Conservation (phyloP, 2,888 invertebrate species). For the Smittia aterrima region DNA sequence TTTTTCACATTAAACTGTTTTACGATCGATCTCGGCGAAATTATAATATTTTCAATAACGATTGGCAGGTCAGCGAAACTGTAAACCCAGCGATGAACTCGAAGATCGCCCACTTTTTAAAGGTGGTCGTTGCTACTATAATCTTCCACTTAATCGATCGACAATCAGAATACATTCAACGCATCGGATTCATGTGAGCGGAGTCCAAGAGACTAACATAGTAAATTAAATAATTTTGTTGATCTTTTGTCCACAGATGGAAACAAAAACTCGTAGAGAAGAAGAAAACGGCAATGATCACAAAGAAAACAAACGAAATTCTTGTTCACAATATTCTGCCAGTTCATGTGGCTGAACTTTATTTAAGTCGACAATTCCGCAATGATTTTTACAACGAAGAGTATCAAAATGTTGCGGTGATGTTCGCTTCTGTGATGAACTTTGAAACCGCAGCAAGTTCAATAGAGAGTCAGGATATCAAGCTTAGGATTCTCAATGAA, state of each 20-base stretch:
- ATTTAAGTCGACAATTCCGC: slow-evolving; percentile 66
- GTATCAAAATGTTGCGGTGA: slow-evolving; percentile 86
- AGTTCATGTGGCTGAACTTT: slow-evolving; percentile 82
- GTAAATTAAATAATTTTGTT: slow-evolving; percentile 29
- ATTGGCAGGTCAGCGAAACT: slow-evolving; percentile 62
- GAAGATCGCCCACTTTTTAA: slow-evolving; percentile 69
- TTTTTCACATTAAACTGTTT: too few species aligned
- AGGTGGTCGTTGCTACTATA: slow-evolving; percentile 69
- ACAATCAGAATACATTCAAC: slow-evolving; percentile 84
- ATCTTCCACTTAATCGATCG: slow-evolving; percentile 83
- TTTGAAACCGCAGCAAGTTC: slow-evolving; percentile 67
- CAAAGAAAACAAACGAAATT: slow-evolving; percentile 82
- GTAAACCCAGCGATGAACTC: slow-evolving; percentile 70
- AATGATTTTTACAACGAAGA: slow-evolving; percentile 84
- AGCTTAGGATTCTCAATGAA: slow-evolving; percentile 76
- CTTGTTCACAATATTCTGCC: slow-evolving; percentile 91
- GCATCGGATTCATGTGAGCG: slow-evolving; percentile 74
- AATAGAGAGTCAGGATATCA: slow-evolving; percentile 62
- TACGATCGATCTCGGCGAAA: not conserved
- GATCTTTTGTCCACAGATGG: slow-evolving; percentile 57
- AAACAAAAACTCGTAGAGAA: slow-evolving; percentile 71
- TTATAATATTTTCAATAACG: slow-evolving; percentile 44
- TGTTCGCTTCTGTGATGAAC: slow-evolving; percentile 92
- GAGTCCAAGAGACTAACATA: slow-evolving; percentile 43
- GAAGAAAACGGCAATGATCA: slow-evolving; percentile 81